Percentiles rank a stretch among this genome's conserved stretches.
These are phyloP conservation scores for Plusia festucae DNA, from an alignment of 2,888 invertebrate species.

Conservation along the genomic window DNA sequence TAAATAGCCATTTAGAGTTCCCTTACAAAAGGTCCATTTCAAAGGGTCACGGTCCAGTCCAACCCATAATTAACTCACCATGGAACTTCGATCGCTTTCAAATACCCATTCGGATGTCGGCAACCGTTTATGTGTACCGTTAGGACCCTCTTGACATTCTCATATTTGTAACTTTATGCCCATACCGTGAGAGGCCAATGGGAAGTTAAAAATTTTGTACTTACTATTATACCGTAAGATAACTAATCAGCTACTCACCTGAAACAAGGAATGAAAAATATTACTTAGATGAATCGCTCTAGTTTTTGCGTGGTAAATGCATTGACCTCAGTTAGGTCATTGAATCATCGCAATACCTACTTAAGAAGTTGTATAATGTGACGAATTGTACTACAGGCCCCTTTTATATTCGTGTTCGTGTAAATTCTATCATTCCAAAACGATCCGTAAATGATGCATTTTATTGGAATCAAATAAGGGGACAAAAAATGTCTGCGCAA, in stretches of 20 bases:
- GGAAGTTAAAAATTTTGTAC: constrained; percentile 28
- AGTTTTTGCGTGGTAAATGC: neutral
- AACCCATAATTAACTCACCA: constrained; percentile 84
- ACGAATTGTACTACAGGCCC: neutral
- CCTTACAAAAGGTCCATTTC: constrained; percentile 71
- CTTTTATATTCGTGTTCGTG: neutral
- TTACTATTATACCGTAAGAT: constrained; percentile 17
- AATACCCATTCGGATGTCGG: constrained; percentile 61
- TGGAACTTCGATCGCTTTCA: constrained; percentile 76
- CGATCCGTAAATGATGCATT: neutral
- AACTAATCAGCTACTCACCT: constrained; percentile 67
- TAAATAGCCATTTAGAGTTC: constrained; percentile 68
- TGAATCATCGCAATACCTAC: neutral
- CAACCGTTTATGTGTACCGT: constrained; percentile 56
- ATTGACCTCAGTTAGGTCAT: neutral
- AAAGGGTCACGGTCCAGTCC: constrained; percentile 76
- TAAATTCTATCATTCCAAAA: neutral
- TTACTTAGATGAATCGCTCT: constrained; percentile 12
- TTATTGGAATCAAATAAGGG: neutral
- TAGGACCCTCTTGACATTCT: constrained; percentile 47
- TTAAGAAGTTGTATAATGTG: neutral
- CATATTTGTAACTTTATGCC: constrained; percentile 32
- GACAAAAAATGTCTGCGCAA: neutral
- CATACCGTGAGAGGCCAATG: constrained; percentile 19
- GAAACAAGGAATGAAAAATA: constrained; percentile 65